phyloP scores from a whole-genome alignment of 1,140 invertebrate species.

The Drosophila bocki region DNA sequence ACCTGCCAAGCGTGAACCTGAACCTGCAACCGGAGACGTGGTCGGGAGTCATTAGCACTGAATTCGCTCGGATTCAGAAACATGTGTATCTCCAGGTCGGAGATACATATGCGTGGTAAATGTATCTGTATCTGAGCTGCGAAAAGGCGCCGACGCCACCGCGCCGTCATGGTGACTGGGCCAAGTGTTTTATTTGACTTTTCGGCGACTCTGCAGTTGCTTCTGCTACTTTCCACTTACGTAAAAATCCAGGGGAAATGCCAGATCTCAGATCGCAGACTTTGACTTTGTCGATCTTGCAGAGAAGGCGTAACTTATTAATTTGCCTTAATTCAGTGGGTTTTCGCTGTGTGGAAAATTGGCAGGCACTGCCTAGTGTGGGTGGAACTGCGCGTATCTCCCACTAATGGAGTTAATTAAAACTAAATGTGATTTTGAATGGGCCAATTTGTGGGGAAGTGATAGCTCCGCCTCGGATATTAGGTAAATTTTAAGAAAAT shows the following conservation, averaged over 20 bases:
- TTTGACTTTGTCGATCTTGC: constrained; percentile 38
- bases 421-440: constrained; percentile 43
- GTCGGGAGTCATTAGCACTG: constrained; percentile 49
- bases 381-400: constrained; percentile 35
- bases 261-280: constrained; percentile 11
- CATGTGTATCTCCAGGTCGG: constrained; percentile 31
- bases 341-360: constrained; percentile 71
- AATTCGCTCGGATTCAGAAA: constrained; percentile 20
- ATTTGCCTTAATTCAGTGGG: constrained; percentile 76
- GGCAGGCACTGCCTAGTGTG: constrained; percentile 17
- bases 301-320: constrained; percentile 59
- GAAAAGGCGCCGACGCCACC: constrained; percentile 29
- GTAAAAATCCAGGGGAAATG: constrained; percentile 68
- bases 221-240: constrained; percentile 47
- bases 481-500: constrained; percentile 2
- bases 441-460: constrained; percentile 34
- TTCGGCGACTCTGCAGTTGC: constrained; percentile 22
- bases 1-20: constrained; percentile 59
- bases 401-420: constrained; percentile 58
- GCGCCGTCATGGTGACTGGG: constrained; percentile 45
- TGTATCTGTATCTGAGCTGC: constrained; percentile 32
- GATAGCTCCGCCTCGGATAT: constrained; percentile 20
- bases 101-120: constrained; percentile 9
- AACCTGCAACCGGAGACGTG: constrained; percentile 26
- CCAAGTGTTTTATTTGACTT: constrained; percentile 44